phyloP scores from a whole-genome alignment of 2,888 invertebrate genomes.

The Pogonocherus hispidulus region DNA sequence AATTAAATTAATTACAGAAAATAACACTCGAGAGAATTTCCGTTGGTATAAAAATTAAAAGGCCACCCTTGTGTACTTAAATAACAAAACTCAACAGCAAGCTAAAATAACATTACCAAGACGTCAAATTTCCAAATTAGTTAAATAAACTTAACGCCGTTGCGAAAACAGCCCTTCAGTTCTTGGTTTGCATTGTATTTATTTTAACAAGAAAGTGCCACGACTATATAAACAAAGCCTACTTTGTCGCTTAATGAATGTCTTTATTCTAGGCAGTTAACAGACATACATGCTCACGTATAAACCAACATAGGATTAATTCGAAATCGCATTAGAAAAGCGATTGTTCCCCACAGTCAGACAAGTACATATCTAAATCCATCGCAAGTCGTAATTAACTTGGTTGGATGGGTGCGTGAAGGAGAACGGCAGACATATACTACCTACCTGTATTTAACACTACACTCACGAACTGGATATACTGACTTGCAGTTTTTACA shows the following conservation, averaged over 20 bases:
- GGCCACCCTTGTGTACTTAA: conserved; percentile 14
- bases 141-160: conserved; percentile 32
- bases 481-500: no score
- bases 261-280: conserved; percentile 41
- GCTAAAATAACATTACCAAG: conserved; percentile 22
- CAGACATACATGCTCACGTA: conserved; percentile 33
- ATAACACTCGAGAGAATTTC: not conserved
- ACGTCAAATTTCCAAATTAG: conserved; percentile 33
- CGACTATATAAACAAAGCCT: conserved; percentile 35
- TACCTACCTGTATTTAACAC: conserved; percentile 4
- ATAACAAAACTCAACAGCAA: conserved; percentile 1
- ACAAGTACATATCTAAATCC: conserved; percentile 44
- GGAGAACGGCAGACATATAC: conserved; percentile 19
- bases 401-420: conserved; percentile 31
- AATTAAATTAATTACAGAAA: conserved; percentile 15
- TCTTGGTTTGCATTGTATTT: conserved; percentile 35
- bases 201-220: conserved; percentile 37
- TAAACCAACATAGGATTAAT: conserved; percentile 40
- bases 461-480: not conserved
- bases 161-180: conserved; percentile 30
- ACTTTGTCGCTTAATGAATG: conserved; percentile 44
- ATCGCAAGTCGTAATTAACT: conserved; percentile 42
- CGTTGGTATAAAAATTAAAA: conserved; percentile 10
- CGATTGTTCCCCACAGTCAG: conserved; percentile 36
- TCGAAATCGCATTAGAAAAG: conserved; percentile 42